These are phyloP conservation scores for Drosophila barbarae DNA, from an alignment of 2,888 invertebrate genomes.

Conservation along the genomic window DNA sequence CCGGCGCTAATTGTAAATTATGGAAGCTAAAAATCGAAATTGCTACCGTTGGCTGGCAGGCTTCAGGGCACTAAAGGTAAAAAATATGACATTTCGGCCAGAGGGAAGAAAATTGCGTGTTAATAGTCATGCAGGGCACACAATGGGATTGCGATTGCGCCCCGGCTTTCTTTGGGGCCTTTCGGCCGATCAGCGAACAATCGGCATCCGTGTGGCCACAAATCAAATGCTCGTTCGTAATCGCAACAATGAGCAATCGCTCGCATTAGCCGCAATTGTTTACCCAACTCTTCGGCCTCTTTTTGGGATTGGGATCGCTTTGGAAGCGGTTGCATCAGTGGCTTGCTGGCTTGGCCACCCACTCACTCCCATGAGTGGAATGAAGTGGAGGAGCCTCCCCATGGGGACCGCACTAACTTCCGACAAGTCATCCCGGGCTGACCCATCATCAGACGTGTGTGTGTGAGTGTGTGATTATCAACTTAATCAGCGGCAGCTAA, in stretches of 20 bases:
- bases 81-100: conserved; percentile 59
- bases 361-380: conserved; percentile 4
- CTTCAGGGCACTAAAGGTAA: conserved; percentile 6
- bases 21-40: conserved; percentile 27
- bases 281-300: conserved; percentile 48
- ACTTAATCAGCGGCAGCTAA: conserved; percentile 44
- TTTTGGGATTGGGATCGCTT: conserved; percentile 14
- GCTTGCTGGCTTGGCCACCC: conserved; percentile 4
- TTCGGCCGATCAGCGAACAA: conserved; percentile 55
- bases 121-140: conserved; percentile 56
- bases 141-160: conserved; percentile 37
- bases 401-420: conserved; percentile 56
- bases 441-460: conserved; percentile 19
- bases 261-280: conserved; percentile 68
- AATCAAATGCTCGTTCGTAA: conserved; percentile 62
- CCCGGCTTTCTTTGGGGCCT: conserved; percentile 56
- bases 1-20: conserved; percentile 55
- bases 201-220: conserved; percentile 59
- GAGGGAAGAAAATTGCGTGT: conserved; percentile 60
- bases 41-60: conserved; percentile 42
- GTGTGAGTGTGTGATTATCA: conserved; percentile 45
- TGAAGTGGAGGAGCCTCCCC: neutral
- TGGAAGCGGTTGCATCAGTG: conserved; percentile 36
- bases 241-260: conserved; percentile 62
- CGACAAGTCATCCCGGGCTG: conserved; percentile 53